A percentile compares a stretch with the other conserved stretches of the same genome.
Conservation (phyloP, 2,113 vertebrate genomes). For the Zosterops borbonicus region DNA sequence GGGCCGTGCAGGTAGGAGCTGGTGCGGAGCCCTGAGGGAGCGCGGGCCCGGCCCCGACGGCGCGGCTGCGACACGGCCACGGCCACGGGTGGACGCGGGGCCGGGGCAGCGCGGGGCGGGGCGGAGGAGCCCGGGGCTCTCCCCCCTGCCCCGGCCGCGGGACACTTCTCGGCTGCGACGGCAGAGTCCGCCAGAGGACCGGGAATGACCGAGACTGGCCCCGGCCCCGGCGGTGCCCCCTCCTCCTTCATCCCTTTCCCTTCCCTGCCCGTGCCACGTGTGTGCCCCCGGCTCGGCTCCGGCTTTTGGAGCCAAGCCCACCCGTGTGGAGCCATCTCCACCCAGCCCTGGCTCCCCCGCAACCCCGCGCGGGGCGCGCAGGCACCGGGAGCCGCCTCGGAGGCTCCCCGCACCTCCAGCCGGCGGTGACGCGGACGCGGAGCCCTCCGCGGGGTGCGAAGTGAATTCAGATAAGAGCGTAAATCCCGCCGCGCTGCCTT, state of each 20-base stretch:
- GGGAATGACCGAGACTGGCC: constrained; percentile 76
- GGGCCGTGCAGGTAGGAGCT: not conserved
- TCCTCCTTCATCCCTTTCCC: not conserved
- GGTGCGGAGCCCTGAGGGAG: not conserved
- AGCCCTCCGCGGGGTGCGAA: not conserved
- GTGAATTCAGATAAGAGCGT: constrained; percentile 67
- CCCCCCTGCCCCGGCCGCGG: not conserved
- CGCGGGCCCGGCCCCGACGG: not conserved
- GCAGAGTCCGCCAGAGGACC: constrained; percentile 91
- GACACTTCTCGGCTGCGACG: constrained; percentile 84
- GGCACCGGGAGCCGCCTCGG: too few species aligned
- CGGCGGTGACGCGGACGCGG: not conserved
- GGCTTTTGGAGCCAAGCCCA: rapidly evolving
- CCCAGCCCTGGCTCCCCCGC: rapidly evolving
- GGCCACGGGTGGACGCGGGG: not conserved
- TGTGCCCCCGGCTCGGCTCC: not conserved
- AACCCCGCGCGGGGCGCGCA: not conserved
- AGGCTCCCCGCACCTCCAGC: not conserved
- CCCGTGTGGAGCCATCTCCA: not conserved
- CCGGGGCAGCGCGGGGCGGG: not conserved
- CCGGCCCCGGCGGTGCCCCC: not conserved
- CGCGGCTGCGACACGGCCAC: not conserved
- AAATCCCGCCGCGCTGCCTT: not conserved
- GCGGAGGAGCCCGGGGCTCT: not conserved
- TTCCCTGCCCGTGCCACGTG: not conserved